Conservation (phyloP, 2,113 vertebrate species). For the Morone saxatilis region DNA sequence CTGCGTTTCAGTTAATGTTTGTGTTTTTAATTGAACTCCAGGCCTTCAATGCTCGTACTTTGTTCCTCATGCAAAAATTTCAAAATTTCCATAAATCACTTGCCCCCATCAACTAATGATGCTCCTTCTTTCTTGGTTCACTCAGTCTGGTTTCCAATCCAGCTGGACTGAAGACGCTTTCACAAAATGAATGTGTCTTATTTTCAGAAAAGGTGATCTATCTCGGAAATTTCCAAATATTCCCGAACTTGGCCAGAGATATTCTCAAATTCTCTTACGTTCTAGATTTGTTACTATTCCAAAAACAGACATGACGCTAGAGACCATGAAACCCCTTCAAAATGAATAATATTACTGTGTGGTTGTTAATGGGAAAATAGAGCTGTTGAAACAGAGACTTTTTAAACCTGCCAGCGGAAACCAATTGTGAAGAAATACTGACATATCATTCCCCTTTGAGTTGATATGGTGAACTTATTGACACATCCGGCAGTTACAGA, state of each 20-base stretch:
- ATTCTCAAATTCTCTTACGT: not conserved
- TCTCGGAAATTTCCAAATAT: conserved; percentile 11
- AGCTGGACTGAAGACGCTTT: conserved; percentile 7
- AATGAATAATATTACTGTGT: not conserved
- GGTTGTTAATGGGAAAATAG: not conserved
- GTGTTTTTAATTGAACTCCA: conserved; percentile 35
- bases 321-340: not conserved
- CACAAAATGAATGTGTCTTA: conserved; percentile 13
- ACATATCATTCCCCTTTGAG: not conserved
- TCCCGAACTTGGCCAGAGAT: not conserved
- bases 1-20: conserved; percentile 20
- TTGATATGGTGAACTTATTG: not conserved
- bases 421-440: not conserved
- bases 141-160: conserved; percentile 25
- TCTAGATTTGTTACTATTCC: not conserved
- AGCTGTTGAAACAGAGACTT: not conserved
- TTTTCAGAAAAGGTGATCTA: not conserved
- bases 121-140: conserved; percentile 4
- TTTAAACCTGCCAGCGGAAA: not conserved
- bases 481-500: too few relatives aligned
- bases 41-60: not conserved
- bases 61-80: not conserved
- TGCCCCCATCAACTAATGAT: conserved; percentile 5
- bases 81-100: conserved; percentile 31
- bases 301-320: not conserved